Evolutionary conservation across 2,888 invertebrate species (phyloP).

Genomic region (Leptopterna dolabrata): DNA sequence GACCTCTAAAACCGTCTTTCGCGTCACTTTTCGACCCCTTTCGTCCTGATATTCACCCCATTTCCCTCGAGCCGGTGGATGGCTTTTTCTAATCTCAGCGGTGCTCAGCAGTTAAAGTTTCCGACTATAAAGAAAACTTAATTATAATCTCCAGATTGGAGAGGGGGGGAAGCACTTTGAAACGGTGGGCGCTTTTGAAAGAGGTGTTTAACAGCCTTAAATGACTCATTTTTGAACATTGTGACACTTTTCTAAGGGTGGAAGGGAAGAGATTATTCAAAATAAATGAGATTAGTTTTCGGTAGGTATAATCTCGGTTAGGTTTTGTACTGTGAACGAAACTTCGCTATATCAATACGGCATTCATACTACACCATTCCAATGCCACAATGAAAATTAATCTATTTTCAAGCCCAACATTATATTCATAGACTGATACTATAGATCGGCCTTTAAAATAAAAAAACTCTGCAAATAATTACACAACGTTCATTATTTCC

Average conservation of each 20-base stretch:
- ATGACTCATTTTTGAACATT: slow-evolving; percentile 16
- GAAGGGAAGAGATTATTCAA: background rate
- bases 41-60: slow-evolving; percentile 15
- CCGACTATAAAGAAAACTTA: slow-evolving; percentile 34
- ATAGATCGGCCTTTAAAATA: too few relatives aligned
- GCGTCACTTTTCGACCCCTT: slow-evolving; percentile 17
- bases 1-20: background rate
- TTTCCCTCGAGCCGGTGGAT: background rate
- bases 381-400: too few relatives aligned
- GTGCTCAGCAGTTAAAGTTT: slow-evolving; percentile 18
- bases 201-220: slow-evolving; percentile 28
- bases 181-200: background rate
- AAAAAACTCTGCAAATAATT: too few relatives aligned
- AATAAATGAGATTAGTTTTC: background rate
- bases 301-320: too few relatives aligned
- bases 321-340: too few relatives aligned
- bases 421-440: too few relatives aligned
- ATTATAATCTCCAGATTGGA: slow-evolving; percentile 1
- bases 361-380: too few relatives aligned
- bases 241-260: background rate
- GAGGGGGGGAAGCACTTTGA: background rate
- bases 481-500: too few relatives aligned
- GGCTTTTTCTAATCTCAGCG: slow-evolving; percentile 34
- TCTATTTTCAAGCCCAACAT: too few relatives aligned
- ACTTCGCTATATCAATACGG: too few relatives aligned